Conservation (phyloP, 2,113 vertebrate species). For the Eulemur rufifrons region DNA sequence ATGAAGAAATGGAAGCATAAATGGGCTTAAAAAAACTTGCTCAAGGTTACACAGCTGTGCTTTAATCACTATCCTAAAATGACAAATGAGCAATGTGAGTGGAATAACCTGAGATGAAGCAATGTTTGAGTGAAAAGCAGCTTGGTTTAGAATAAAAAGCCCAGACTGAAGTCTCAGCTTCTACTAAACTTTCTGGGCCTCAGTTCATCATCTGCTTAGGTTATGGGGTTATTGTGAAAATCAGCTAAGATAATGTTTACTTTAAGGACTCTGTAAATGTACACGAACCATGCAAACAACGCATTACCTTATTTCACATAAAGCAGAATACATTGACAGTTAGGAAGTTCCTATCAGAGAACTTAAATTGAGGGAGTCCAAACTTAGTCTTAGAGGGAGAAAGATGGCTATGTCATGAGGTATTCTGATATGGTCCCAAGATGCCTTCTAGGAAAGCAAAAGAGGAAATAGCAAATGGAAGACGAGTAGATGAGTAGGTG, state of each 20-base stretch:
- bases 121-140: neutral
- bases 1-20: neutral
- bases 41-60: neutral
- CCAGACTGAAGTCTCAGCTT: neutral
- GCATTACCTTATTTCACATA: neutral
- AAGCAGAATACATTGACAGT: neutral
- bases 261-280: neutral
- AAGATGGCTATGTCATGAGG: neutral
- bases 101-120: neutral
- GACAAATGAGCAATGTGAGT: neutral
- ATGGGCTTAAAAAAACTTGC: neutral
- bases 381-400: neutral
- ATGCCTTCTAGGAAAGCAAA: neutral
- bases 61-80: neutral
- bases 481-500: neutral
- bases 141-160: neutral
- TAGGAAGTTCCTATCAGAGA: neutral
- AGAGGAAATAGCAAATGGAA: neutral
- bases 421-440: neutral
- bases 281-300: neutral
- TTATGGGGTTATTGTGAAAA: neutral
- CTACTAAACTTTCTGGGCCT: neutral
- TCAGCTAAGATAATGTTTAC: neutral
- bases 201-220: neutral
- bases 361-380: neutral